These are phyloP conservation scores for Bradysia coprophila DNA, from an alignment of 1,140 invertebrate species.

Conservation along the genomic window DNA sequence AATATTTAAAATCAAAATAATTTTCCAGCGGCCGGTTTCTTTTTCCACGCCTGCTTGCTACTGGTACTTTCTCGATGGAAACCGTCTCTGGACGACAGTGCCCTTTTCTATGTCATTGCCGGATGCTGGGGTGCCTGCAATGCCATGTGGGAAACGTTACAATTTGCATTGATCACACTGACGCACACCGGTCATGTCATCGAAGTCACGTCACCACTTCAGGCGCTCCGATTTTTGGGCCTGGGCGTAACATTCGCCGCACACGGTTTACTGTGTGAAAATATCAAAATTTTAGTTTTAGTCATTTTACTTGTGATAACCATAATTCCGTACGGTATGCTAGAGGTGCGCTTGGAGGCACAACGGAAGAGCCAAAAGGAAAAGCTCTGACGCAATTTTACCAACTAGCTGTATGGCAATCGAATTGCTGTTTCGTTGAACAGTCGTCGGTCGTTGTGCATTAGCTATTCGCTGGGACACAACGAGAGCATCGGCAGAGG, in stretches of 20 bases:
- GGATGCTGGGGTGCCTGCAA: constrained; percentile 54
- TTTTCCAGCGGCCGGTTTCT: constrained; percentile 37
- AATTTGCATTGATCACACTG: constrained; percentile 21
- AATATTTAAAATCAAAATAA: too few species aligned
- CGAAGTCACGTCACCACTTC: constrained; percentile 15
- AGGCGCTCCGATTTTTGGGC: constrained; percentile 16
- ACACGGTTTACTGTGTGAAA: constrained; percentile 20
- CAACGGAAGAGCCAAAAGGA: constrained; percentile 21
- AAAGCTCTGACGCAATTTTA: constrained; percentile 22
- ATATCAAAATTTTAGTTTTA: constrained; percentile 20
- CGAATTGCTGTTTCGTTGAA: too few species aligned
- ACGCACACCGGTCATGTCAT: constrained; percentile 15
- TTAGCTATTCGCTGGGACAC: too few species aligned
- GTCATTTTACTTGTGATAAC: constrained; percentile 23
- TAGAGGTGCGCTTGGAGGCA: constrained; percentile 22
- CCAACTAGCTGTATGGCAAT: too few species aligned
- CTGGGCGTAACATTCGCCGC: constrained; percentile 19
- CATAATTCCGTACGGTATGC: constrained; percentile 23
- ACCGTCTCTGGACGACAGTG: constrained; percentile 44
- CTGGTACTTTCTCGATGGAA: constrained; percentile 43
- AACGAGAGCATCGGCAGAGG: too few species aligned
- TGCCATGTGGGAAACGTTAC: constrained; percentile 46
- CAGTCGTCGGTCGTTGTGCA: too few species aligned
- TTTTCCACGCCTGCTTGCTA: constrained; percentile 42
- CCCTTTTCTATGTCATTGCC: constrained; percentile 46